phyloP scores from a whole-genome alignment of 2,797 vertebrate genomes.

The Momotus momota region DNA sequence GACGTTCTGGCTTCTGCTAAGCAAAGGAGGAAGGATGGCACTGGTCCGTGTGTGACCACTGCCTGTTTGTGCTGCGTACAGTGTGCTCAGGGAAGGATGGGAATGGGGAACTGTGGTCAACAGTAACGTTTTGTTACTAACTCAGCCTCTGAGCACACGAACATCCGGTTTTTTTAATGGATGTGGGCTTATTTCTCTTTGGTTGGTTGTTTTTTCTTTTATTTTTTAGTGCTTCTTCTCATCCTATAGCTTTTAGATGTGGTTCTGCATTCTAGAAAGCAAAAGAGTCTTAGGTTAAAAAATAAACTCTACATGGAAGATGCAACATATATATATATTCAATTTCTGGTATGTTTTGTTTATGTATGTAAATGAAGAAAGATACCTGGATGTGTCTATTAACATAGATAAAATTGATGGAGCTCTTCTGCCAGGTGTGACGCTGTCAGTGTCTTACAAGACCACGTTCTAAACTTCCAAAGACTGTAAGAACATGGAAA shows the following conservation, averaged over 20 bases:
- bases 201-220: neutral
- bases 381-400: neutral
- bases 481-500: neutral
- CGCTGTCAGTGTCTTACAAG: neutral
- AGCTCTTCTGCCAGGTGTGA: neutral
- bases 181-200: neutral
- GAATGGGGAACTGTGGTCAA: neutral
- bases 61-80: neutral
- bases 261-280: neutral
- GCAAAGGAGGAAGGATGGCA: accelerated
- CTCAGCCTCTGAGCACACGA: neutral
- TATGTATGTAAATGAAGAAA: neutral
- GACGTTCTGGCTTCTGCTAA: accelerated
- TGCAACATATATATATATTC: neutral
- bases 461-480: neutral
- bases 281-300: neutral
- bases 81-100: neutral
- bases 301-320: neutral
- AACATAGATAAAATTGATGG: neutral
- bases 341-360: neutral
- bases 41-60: neutral
- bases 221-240: neutral
- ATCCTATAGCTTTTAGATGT: neutral
- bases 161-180: neutral
- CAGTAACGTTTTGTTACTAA: neutral